Evolutionary conservation across 2,888 invertebrate genomes (phyloP).

Genomic region (Rhaphigaster nebulosa): DNA sequence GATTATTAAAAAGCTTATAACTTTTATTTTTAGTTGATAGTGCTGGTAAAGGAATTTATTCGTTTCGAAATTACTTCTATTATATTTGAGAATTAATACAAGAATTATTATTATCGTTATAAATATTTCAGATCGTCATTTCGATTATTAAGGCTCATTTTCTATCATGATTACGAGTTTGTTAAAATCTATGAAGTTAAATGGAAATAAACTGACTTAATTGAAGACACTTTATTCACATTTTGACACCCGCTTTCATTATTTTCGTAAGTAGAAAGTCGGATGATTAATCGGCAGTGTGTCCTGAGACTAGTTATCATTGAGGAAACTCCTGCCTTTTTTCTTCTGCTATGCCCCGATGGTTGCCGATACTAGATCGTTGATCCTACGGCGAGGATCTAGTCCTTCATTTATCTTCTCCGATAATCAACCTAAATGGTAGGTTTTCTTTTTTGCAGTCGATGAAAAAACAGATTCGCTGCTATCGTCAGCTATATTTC

Average conservation of each 20-base stretch:
- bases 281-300: not conserved
- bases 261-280: not conserved
- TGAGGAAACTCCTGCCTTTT: not conserved
- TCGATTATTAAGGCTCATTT: too few species aligned
- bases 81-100: too few species aligned
- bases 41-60: too few species aligned
- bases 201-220: not conserved
- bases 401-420: not conserved
- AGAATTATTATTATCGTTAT: too few species aligned
- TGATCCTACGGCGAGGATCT: not conserved
- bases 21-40: too few species aligned
- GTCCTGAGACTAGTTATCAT: not conserved
- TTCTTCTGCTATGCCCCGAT: not conserved
- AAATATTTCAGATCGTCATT: too few species aligned
- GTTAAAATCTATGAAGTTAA: too few species aligned
- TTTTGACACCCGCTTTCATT: not conserved
- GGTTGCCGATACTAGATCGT: not conserved
- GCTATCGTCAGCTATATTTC: constrained; percentile 6
- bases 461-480: not conserved
- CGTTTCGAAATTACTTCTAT: too few species aligned
- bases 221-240: not conserved
- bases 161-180: too few species aligned
- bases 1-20: too few species aligned
- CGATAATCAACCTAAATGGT: constrained; percentile 11
- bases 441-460: not conserved